Conservation (phyloP, 35 echinoderm and acorn worm genomes). For the Ptychodera flava region DNA sequence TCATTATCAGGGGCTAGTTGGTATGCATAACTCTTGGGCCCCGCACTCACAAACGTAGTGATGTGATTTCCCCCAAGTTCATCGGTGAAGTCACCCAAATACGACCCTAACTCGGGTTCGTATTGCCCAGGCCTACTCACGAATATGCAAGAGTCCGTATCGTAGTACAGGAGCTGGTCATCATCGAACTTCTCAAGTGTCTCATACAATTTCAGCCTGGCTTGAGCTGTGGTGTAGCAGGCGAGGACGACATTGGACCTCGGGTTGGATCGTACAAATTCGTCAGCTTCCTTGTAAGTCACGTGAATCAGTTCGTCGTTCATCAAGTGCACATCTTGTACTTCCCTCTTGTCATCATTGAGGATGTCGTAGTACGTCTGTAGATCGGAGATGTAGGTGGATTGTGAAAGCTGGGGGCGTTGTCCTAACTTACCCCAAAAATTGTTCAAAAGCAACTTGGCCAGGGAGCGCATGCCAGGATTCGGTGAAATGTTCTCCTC, state of each 20-base stretch:
- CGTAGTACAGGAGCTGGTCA: background rate
- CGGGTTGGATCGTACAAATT: background rate
- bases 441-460: background rate
- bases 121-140: background rate
- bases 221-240: constrained; percentile 52
- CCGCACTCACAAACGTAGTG: background rate
- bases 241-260: constrained; percentile 63
- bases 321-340: too few species aligned
- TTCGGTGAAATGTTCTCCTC: background rate
- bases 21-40: background rate
- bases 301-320: background rate
- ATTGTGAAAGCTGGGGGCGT: background rate
- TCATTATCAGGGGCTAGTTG: background rate
- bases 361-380: background rate
- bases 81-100: background rate
- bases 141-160: background rate
- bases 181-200: constrained; percentile 7
- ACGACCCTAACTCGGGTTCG: background rate
- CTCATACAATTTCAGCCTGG: constrained; percentile 53
- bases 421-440: constrained; percentile 21
- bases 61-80: background rate
- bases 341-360: background rate
- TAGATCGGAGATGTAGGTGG: background rate
- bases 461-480: background rate
- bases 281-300: background rate